phyloP scores from a whole-genome alignment of 2,113 vertebrate genomes.

The Tauraco erythrolophus region DNA sequence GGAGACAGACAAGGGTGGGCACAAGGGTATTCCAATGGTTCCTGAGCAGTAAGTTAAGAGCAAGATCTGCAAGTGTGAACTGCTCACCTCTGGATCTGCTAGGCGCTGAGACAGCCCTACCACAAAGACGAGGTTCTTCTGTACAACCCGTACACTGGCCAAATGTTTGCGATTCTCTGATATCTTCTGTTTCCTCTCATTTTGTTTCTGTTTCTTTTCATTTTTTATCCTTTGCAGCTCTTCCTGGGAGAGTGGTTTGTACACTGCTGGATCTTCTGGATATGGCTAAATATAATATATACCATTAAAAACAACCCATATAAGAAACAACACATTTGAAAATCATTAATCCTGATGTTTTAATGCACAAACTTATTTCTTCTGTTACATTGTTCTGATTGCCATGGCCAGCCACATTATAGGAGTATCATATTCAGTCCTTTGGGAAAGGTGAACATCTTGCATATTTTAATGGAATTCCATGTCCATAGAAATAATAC shows the following conservation, averaged over 20 bases:
- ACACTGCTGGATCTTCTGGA: slow-evolving; percentile 98
- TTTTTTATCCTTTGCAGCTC: slow-evolving; percentile 99
- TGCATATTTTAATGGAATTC: not conserved
- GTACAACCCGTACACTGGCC: slow-evolving; percentile 97
- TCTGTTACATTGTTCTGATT: not conserved
- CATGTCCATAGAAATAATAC: not conserved
- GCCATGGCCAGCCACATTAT: not conserved
- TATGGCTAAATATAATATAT: slow-evolving; percentile 86
- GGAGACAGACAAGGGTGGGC: too few species aligned
- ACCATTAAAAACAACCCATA: not conserved
- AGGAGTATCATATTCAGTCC: not conserved
- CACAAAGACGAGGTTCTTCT: slow-evolving; percentile 98
- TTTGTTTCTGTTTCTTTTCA: slow-evolving; percentile 99
- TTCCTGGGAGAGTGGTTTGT: slow-evolving; percentile 99
- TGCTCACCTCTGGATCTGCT: slow-evolving; percentile 94
- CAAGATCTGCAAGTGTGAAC: not conserved
- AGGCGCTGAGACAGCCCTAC: slow-evolving; percentile 96
- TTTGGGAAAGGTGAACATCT: not conserved
- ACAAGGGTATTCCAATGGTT: too few species aligned
- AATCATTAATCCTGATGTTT: not conserved
- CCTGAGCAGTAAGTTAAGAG: not conserved
- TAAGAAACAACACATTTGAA: not conserved
- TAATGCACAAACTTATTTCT: not conserved
- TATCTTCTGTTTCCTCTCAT: slow-evolving; percentile 99
- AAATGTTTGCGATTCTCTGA: slow-evolving; percentile 99